phyloP scores from a whole-genome alignment of 2,888 invertebrate genomes.

The Idaea dimidiata region DNA sequence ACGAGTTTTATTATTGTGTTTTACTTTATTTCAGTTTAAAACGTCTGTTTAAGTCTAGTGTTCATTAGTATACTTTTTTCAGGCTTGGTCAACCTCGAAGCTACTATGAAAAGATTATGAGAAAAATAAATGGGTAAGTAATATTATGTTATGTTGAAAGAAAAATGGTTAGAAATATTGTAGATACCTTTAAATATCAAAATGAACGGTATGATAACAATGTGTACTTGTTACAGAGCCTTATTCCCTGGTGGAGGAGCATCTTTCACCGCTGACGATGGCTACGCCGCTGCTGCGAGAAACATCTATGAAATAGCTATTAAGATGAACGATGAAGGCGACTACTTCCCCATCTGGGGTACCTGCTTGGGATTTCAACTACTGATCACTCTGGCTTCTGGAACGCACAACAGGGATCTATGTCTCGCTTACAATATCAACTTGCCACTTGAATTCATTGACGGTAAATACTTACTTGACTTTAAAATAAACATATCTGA shows the following conservation, averaged over 20 bases:
- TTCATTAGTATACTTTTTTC: slow-evolving; percentile 36
- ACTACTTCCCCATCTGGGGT: slow-evolving; percentile 92
- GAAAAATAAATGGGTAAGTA: slow-evolving; percentile 87
- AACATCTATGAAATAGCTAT: slow-evolving; percentile 85
- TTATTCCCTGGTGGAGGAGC: slow-evolving; percentile 91
- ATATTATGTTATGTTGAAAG: slow-evolving; percentile 1
- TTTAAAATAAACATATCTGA: no score
- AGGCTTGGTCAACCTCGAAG: slow-evolving; percentile 83
- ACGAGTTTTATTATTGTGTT: not conserved
- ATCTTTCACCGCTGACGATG: slow-evolving; percentile 84
- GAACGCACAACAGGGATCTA: slow-evolving; percentile 79
- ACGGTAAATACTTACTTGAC: slow-evolving; percentile 66
- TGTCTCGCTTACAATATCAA: slow-evolving; percentile 82
- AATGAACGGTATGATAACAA: not conserved
- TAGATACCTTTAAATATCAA: not conserved
- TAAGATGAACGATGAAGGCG: slow-evolving; percentile 84
- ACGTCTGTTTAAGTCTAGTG: not conserved
- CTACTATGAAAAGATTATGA: slow-evolving; percentile 84
- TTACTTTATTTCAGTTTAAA: no score
- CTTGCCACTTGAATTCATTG: slow-evolving; percentile 84
- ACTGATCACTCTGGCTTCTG: slow-evolving; percentile 82
- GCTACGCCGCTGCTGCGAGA: slow-evolving; percentile 89
- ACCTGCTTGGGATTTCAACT: slow-evolving; percentile 95
- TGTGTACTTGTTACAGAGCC: slow-evolving; percentile 75
- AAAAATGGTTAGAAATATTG: not conserved